These are phyloP conservation scores for Apis florea DNA, from an alignment of 1,140 invertebrate genomes.

Conservation along the genomic window DNA sequence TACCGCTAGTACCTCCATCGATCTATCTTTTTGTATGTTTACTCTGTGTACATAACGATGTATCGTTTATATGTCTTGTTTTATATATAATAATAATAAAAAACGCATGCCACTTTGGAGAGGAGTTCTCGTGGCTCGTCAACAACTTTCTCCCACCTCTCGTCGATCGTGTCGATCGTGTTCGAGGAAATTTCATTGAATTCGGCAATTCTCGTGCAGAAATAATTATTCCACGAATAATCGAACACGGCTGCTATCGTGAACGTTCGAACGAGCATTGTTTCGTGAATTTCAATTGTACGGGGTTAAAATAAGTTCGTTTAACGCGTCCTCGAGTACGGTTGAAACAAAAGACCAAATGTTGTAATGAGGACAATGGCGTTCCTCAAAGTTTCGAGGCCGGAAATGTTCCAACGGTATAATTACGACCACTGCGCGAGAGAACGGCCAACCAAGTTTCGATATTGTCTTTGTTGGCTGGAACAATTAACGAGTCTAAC, in stretches of 20 bases:
- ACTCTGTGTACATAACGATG: slow-evolving; percentile 22
- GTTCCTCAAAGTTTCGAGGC: slow-evolving; percentile 19
- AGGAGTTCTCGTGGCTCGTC: slow-evolving; percentile 1
- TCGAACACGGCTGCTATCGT: too few species aligned
- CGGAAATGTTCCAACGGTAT: slow-evolving; percentile 5
- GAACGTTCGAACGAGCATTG: neutral
- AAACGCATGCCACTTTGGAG: slow-evolving; percentile 63
- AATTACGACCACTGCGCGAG: neutral
- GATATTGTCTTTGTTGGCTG: neutral
- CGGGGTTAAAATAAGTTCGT: slow-evolving; percentile 17
- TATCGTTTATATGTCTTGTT: slow-evolving; percentile 52
- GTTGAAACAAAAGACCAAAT: neutral
- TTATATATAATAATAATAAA: slow-evolving; percentile 67
- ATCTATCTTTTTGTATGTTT: slow-evolving; percentile 13
- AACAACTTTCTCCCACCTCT: neutral
- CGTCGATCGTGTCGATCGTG: too few species aligned
- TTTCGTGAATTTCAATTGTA: slow-evolving; percentile 20
- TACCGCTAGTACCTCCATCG: slow-evolving; percentile 71
- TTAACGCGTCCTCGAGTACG: neutral
- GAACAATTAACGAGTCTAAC: neutral
- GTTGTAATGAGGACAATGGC: slow-evolving; percentile 13
- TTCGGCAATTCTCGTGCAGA: too few species aligned
- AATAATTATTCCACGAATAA: neutral
- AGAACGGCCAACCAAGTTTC: neutral
- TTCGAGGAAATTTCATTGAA: too few species aligned